phyloP scores from a whole-genome alignment of 2,888 invertebrate species.

The Pseudococcus longispinus region DNA sequence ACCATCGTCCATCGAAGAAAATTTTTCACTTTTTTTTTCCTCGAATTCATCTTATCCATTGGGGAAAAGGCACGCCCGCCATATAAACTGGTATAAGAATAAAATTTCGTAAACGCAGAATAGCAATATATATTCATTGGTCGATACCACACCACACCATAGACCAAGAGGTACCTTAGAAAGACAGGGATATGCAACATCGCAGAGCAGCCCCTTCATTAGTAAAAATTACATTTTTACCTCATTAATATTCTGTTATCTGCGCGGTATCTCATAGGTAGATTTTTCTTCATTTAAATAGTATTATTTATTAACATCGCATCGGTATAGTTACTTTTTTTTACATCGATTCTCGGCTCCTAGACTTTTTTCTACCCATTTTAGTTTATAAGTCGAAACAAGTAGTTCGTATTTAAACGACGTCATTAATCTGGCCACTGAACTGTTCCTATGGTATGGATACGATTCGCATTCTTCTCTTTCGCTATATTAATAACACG shows the following conservation, averaged over 20 bases:
- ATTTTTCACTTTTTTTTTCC: background rate
- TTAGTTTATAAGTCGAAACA: background rate
- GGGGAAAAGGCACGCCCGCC: background rate
- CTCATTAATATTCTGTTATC: constrained; percentile 39
- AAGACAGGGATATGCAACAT: background rate
- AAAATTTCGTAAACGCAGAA: background rate
- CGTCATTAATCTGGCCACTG: constrained; percentile 39
- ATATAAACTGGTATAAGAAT: background rate
- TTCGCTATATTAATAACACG: constrained; percentile 24
- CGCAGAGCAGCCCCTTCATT: background rate
- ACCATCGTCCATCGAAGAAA: background rate
- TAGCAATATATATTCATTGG: background rate
- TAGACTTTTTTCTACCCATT: background rate
- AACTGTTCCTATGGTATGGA: background rate
- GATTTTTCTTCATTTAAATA: background rate
- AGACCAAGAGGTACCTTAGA: background rate
- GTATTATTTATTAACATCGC: constrained; percentile 28
- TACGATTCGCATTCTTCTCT: constrained; percentile 33
- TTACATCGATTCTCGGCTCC: background rate
- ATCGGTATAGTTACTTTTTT: constrained; percentile 1
- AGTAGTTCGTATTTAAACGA: constrained; percentile 40
- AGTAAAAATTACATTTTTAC: constrained; percentile 21
- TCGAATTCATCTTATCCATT: background rate
- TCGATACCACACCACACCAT: background rate
- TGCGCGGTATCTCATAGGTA: background rate